Percentiles rank a stretch among this genome's conserved stretches.
Conservation (phyloP, 1,140 invertebrate genomes). For the Caenorhabditis elegans region WBcel235 BX284604.4:17098501-17099000, state of each 20-base stretch:
- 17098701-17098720: constrained; percentile 80
- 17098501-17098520: too few species aligned
- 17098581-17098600: constrained; percentile 52
- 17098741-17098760: constrained; percentile 85
- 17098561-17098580: too few species aligned
- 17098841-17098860: constrained; percentile 75
- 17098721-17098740: constrained; percentile 78
- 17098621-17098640: constrained; percentile 36
- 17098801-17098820: constrained; percentile 88
- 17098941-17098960: too few species aligned
- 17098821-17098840: constrained; percentile 88
- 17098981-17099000: too few species aligned
- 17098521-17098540: too few species aligned
- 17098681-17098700: constrained; percentile 87
- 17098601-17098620: constrained; percentile 60
- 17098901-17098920: not conserved
- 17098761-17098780: constrained; percentile 94
- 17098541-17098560: too few species aligned
- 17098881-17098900: constrained; percentile 29
- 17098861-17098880: constrained; percentile 55
- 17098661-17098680: constrained; percentile 79
- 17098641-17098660: constrained; percentile 76
- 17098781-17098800: constrained; percentile 91
- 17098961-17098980: too few species aligned
- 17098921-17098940: not conserved